A percentile compares a stretch with the other conserved stretches of the same genome.
These are phyloP conservation scores for Thecocarcelia acutangulata DNA, from an alignment of 2,888 invertebrate genomes.

Conservation along the genomic window DNA sequence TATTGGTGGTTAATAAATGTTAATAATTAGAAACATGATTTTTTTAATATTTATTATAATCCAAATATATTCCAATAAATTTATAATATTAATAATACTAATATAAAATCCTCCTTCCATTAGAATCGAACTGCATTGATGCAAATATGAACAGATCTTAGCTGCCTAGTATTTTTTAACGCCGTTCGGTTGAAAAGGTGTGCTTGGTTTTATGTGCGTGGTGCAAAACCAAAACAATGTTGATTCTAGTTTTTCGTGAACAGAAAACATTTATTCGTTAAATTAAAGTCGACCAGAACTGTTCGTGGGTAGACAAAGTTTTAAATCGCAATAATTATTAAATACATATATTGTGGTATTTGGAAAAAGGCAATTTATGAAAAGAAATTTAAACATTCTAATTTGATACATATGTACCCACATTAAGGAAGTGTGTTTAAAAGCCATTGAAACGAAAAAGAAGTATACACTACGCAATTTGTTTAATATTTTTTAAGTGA, in stretches of 20 bases:
- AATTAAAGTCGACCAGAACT: constrained; percentile 49
- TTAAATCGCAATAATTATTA: constrained; percentile 6
- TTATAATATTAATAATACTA: no score
- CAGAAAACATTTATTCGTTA: constrained; percentile 45
- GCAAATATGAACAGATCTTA: no score
- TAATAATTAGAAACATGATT: no score
- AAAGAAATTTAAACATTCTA: constrained; percentile 12
- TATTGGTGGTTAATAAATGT: no score
- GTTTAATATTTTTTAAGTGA: constrained; percentile 19
- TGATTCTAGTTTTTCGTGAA: constrained; percentile 29
- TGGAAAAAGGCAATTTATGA: constrained; percentile 4
- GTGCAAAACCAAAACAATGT: constrained; percentile 13
- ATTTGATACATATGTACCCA: background rate
- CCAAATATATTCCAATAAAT: no score
- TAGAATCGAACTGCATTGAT: no score
- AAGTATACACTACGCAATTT: constrained; percentile 49
- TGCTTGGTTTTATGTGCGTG: background rate
- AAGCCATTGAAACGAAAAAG: background rate
- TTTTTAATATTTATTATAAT: no score
- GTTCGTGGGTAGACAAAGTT: constrained; percentile 30
- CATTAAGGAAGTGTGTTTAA: background rate
- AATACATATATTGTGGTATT: constrained; percentile 11
- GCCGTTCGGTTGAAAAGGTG: no score
- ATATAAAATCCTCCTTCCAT: no score
- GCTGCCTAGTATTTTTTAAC: no score